Evolutionary conservation across 2,113 vertebrate genomes (phyloP).

Genomic region (Apaloderma vittatum): DNA sequence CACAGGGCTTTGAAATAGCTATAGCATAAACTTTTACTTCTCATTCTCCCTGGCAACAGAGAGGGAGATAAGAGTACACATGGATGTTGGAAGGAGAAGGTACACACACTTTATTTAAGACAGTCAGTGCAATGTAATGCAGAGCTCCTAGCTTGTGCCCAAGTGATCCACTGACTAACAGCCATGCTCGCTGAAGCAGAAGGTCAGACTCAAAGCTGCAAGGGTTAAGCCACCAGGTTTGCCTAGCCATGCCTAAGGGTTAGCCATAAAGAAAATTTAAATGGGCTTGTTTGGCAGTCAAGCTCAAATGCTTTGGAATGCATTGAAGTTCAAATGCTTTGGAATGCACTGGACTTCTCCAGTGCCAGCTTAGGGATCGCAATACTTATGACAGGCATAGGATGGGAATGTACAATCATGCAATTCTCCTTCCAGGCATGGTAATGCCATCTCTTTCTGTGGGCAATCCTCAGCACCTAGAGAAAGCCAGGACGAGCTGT

Average conservation of each 20-base stretch:
- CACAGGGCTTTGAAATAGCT: accelerated
- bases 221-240: neutral
- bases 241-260: neutral
- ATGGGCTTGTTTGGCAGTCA: accelerated
- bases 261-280: neutral
- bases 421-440: neutral
- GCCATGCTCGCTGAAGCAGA: neutral
- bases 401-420: neutral
- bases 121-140: accelerated
- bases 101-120: neutral
- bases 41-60: neutral
- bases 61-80: neutral
- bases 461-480: neutral
- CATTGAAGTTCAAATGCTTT: neutral
- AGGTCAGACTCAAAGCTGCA: neutral
- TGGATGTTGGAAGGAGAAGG: neutral
- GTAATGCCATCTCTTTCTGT: neutral
- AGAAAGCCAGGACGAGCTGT: neutral
- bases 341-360: neutral
- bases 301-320: neutral
- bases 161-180: neutral
- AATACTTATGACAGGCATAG: accelerated
- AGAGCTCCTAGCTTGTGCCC: accelerated
- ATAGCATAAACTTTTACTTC: neutral
- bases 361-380: accelerated